phyloP scores from a whole-genome alignment of 2,888 invertebrate genomes.

The Atethmia centrago region DNA sequence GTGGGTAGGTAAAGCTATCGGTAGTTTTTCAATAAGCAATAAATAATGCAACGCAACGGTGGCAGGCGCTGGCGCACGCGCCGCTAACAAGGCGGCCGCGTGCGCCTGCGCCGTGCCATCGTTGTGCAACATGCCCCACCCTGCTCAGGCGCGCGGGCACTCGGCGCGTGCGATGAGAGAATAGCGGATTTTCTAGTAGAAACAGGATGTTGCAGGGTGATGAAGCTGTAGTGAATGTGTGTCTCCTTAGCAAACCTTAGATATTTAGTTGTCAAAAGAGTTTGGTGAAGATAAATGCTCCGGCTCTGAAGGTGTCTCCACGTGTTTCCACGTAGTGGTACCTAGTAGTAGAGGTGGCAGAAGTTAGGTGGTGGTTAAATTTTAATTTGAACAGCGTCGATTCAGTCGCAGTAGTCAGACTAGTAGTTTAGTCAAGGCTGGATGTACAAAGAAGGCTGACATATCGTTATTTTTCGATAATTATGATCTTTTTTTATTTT shows the following conservation, averaged over 20 bases:
- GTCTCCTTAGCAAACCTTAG: too few species aligned
- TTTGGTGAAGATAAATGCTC: too few species aligned
- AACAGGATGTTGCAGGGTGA: conserved; percentile 37
- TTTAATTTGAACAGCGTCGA: too few species aligned
- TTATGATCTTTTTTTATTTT: neutral
- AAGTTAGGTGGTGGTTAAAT: too few species aligned
- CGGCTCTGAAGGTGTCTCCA: too few species aligned
- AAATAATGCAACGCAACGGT: conserved; percentile 89
- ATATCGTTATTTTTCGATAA: neutral
- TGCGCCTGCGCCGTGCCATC: conserved; percentile 82
- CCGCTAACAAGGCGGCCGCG: conserved; percentile 85
- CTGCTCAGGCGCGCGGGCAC: conserved; percentile 79
- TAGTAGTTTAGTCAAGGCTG: too few species aligned
- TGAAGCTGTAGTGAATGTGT: neutral
- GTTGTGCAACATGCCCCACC: conserved; percentile 89
- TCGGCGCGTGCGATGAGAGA: conserved; percentile 66
- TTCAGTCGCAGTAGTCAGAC: too few species aligned
- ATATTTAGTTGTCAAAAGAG: too few species aligned
- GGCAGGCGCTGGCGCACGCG: conserved; percentile 82
- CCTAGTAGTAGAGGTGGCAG: too few species aligned
- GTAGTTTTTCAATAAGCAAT: conserved; percentile 90
- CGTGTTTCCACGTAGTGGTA: too few species aligned
- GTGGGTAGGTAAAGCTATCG: conserved; percentile 81
- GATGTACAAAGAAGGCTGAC: neutral
- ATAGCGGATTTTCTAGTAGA: neutral